These are phyloP conservation scores for Troides oblongomaculatus DNA, from an alignment of 2,888 invertebrate species.

Conservation along the genomic window DNA sequence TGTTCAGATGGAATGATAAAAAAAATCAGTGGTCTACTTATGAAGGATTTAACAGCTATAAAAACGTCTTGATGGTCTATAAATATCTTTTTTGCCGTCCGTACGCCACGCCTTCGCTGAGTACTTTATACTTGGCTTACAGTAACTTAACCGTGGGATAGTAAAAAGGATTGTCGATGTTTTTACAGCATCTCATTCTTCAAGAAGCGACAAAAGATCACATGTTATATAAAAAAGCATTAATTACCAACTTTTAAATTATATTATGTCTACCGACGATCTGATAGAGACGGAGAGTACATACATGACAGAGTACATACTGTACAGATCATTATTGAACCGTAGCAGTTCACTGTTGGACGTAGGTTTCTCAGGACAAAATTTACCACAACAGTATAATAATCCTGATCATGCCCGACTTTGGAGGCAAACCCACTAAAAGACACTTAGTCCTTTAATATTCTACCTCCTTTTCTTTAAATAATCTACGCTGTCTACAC, in stretches of 20 bases:
- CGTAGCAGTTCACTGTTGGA: too few relatives aligned
- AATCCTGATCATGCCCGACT: too few relatives aligned
- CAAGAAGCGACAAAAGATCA: neutral
- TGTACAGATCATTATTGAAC: too few relatives aligned
- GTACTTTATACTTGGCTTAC: constrained; percentile 8
- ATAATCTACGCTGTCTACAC: constrained; percentile 3
- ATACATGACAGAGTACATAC: too few relatives aligned
- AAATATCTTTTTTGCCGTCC: constrained; percentile 19
- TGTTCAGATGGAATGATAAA: neutral
- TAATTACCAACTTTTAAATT: too few relatives aligned
- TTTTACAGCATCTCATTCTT: neutral
- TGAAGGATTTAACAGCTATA: constrained; percentile 19
- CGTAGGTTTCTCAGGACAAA: too few relatives aligned
- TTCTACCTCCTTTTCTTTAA: neutral
- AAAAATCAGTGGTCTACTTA: constrained; percentile 6
- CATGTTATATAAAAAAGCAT: too few relatives aligned
- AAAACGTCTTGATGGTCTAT: constrained; percentile 18
- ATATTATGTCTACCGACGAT: too few relatives aligned
- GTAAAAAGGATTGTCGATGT: neutral
- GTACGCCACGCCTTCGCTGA: constrained; percentile 12
- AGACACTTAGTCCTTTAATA: too few relatives aligned
- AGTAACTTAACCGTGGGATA: neutral
- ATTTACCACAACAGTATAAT: too few relatives aligned
- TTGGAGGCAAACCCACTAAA: too few relatives aligned
- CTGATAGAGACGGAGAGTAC: too few relatives aligned